Base-by-base conservation (phyloP, 64 coral and sea anemone species). In the Dendrophyllia cribrosa region DNA sequence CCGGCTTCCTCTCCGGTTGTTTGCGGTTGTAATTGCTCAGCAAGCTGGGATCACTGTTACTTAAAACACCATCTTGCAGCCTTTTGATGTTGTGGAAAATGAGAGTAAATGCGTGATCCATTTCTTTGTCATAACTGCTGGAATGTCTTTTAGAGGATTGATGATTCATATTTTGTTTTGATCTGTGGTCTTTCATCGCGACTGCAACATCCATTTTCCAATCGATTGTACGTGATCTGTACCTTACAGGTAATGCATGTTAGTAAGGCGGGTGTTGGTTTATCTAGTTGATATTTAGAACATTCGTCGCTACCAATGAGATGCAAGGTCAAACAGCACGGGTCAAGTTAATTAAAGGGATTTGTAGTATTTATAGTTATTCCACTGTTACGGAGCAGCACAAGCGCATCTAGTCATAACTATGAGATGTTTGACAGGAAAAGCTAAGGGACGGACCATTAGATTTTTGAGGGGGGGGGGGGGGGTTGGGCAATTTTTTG, bases 51-150 rank as follows among this genome's bases (percentile, higher is more conserved):
- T 80, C 55, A 44, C 77, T 80, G 24, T 61, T 80, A 14, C 56
- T 61, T 14, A 80, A 80, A 26, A 61, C 24, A 2, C 77, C 77
- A 44, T 80, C 77, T 62, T 80, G 77, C 58, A 80, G 77, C 56
- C 77, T 80, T 43, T 80, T 80, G 23, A 80, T 80, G 56, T 80
- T 80, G 77, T 80, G 77, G 24, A 80, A 80, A 43, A 80, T 80
- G 16, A 80, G 77, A 44, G 77, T 80, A 43, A 80, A 80, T 0
- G 77, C 77, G 7, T 80, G 55, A 14, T 80, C 56, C 77, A 80
- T 80, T 34, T 80, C 77, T 61, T 61, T 59, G 22, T 80, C 55
- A 19, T 80, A 80, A 7, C 14, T 80, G 56, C 25, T 44, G 24
- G 12, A 9, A 43, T 24, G 77, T 58, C 58, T 55, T 80, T 22